Percentiles rank a stretch among this genome's conserved stretches.
These are phyloP conservation scores for Clarias magur DNA, from an alignment of 2,113 vertebrate genomes.

Conservation along the genomic window DNA sequence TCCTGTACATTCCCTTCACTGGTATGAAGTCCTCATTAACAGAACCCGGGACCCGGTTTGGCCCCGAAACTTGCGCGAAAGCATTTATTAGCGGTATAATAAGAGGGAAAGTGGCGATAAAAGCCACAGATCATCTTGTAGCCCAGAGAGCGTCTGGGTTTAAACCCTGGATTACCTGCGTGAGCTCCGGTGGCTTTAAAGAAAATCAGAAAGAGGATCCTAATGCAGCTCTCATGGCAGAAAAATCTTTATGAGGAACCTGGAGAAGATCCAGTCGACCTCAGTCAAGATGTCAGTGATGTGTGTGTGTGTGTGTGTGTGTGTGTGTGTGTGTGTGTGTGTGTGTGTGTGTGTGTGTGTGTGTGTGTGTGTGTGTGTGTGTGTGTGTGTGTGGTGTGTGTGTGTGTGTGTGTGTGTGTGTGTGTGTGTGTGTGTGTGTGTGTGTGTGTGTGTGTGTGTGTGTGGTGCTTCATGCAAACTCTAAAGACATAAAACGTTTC, in stretches of 20 bases:
- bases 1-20: background rate
- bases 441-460: too few relatives aligned
- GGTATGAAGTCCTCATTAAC: background rate
- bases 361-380: too few relatives aligned
- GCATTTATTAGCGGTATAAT: constrained; percentile 8
- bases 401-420: too few relatives aligned
- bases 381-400: too few relatives aligned
- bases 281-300: background rate
- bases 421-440: too few relatives aligned
- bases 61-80: background rate
- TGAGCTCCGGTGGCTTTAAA: constrained; percentile 36
- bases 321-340: background rate
- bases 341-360: background rate
- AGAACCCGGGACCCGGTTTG: constrained; percentile 1
- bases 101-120: constrained; percentile 31
- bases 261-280: too few relatives aligned
- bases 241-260: constrained; percentile 19
- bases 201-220: background rate
- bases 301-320: background rate
- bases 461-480: background rate
- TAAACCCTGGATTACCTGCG: constrained; percentile 35
- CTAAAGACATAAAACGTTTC: background rate
- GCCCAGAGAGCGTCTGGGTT: constrained; percentile 8
- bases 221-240: constrained; percentile 47
- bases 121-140: background rate